Base-by-base conservation (phyloP, 1,140 invertebrate genomes). In the Trachymyrmex septentrionalis region DNA sequence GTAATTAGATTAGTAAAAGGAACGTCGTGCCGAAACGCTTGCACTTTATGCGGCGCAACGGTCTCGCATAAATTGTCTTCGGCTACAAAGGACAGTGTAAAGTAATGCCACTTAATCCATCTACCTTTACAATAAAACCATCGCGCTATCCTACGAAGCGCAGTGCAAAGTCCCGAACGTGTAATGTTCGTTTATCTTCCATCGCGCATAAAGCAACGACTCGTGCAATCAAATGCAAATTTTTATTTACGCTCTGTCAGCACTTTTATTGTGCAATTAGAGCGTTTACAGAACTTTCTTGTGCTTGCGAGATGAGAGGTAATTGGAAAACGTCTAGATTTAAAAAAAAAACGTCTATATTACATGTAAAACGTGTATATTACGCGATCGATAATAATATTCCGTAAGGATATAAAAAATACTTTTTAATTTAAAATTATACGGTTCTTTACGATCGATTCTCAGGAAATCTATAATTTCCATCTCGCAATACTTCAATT, bases 61-160 rank as follows among this genome's bases (percentile, higher is more conserved):
- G 80, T 57, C 69, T 14, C 69, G 80, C 80, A 84, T 84, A 84
- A 84, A 84, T 84, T 84, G 80, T 73, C 80, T 44, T 84, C 55
- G 69, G 38, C 80, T 84, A 84, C 80, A 84, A 84, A 84, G 80
- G 69, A 73, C 69, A 84, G 44, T 75, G 80, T 59, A 75, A 84
- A 84, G 80, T 84, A 84, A 84, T 84, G 69, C 69, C 80, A 84
- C 80, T 84, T 84, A 84, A 84, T 84, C 69, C 69, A 44, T 61
- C 57, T 30, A 75, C 80, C 80, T 84, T 84, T 84, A 84, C 80
- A 84, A 75, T 75, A 84, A 84, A 84, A 84, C 80, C 80, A 27
- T 75, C 44, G 34, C 21, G 69, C 80, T 84, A 75, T 75, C 69
- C 57, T 84, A 75, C 69, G 38, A 48, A 84, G 38, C 80, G 53